phyloP scores from a whole-genome alignment of 1,140 invertebrate genomes.

The Octopus sinensis region DNA sequence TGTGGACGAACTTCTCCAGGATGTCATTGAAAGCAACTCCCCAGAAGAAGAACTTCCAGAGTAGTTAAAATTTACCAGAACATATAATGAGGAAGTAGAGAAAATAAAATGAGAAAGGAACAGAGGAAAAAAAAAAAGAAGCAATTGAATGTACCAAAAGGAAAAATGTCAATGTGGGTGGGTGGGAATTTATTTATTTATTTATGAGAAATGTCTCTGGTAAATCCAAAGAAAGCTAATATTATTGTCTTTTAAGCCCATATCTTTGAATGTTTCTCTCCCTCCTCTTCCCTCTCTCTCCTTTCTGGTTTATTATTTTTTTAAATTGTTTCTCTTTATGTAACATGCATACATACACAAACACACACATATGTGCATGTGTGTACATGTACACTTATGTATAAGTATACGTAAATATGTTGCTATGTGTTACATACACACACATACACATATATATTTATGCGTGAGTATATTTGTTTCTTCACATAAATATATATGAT shows the following conservation, averaged over 20 bases:
- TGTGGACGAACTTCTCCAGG: constrained; percentile 54
- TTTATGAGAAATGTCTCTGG: constrained; percentile 24
- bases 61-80: constrained; percentile 14
- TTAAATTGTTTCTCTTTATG: background rate
- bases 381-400: too few relatives aligned
- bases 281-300: background rate
- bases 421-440: too few relatives aligned
- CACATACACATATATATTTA: too few relatives aligned
- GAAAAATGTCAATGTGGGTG: constrained; percentile 20
- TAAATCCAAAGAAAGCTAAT: constrained; percentile 18
- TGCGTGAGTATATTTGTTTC: too few relatives aligned
- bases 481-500: too few relatives aligned
- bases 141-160: constrained; percentile 19
- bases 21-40: constrained; percentile 56
- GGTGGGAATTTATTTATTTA: constrained; percentile 21
- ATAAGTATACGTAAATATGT: too few relatives aligned
- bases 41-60: constrained; percentile 40
- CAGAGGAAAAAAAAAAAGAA: constrained; percentile 15
- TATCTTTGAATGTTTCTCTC: background rate
- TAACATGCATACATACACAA: too few relatives aligned
- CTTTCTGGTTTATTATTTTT: background rate
- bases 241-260: background rate
- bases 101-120: constrained; percentile 15
- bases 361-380: too few relatives aligned
- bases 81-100: constrained; percentile 27